Conservation (phyloP, 2,113 vertebrate species). For the Macquaria ambigua region DNA sequence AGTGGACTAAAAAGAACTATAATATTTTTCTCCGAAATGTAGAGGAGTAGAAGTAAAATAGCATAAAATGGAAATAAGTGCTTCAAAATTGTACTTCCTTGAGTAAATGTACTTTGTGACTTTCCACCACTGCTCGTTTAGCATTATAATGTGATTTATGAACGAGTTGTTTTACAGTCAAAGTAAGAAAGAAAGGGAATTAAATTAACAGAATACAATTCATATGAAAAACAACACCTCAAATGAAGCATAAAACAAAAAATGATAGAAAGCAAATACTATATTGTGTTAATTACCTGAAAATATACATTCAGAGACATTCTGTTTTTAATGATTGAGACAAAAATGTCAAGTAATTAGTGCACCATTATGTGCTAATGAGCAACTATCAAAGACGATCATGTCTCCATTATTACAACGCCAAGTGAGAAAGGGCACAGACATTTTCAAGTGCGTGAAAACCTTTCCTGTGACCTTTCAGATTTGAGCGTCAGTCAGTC, state of each 20-base stretch:
- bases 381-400: conserved; percentile 32
- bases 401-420: conserved; percentile 19
- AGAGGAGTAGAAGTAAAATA: too few relatives aligned
- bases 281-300: not conserved
- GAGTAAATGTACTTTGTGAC: not conserved
- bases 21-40: too few relatives aligned
- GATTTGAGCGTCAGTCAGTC: conserved; percentile 37
- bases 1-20: too few relatives aligned
- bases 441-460: conserved; percentile 30
- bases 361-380: conserved; percentile 23
- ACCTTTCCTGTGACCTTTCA: conserved; percentile 41
- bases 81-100: too few relatives aligned
- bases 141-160: not conserved
- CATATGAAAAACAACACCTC: not conserved
- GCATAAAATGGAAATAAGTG: too few relatives aligned
- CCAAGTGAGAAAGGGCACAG: conserved; percentile 22
- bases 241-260: not conserved
- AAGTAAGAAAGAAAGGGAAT: not conserved
- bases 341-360: conserved; percentile 23
- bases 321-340: not conserved
- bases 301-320: not conserved
- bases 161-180: not conserved
- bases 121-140: not conserved
- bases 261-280: not conserved
- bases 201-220: not conserved